These are phyloP conservation scores for Ophioderma brevispina DNA, from an alignment of 35 echinoderm and acorn worm species.

Conservation along the genomic window DNA sequence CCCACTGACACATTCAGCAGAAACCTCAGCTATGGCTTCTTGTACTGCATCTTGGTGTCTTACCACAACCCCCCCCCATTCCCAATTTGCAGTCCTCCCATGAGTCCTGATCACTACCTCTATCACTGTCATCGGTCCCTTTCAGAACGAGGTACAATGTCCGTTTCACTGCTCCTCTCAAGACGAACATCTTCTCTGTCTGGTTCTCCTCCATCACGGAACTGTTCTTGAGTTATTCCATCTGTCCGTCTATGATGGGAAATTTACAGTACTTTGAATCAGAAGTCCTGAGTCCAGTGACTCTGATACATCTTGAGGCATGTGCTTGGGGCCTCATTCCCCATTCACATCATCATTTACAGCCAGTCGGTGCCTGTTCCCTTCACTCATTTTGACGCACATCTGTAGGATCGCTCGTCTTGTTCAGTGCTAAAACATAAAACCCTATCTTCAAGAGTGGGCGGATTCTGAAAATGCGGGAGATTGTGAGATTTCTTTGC, in stretches of 20 bases:
- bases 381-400: not conserved
- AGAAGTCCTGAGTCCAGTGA: not conserved
- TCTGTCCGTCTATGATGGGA: not conserved
- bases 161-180: not conserved
- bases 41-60: conserved; percentile 30
- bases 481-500: not conserved
- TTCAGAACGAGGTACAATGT: not conserved
- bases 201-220: not conserved
- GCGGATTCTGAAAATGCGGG: not conserved
- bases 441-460: not conserved
- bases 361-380: not conserved
- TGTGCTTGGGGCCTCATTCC: not conserved
- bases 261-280: not conserved
- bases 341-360: not conserved
- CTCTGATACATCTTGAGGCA: not conserved
- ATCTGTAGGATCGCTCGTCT: too few species aligned
- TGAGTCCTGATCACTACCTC: not conserved
- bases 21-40: conserved; percentile 64
- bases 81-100: not conserved
- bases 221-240: not conserved
- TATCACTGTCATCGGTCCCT: too few species aligned
- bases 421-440: too few species aligned
- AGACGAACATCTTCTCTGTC: not conserved
- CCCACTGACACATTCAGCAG: conserved; percentile 66
- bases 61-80: too few species aligned